A percentile compares a stretch with the other conserved stretches of the same genome.
These are phyloP conservation scores for Oligia strigilis DNA, from an alignment of 2,888 invertebrate genomes.

Conservation along the genomic window DNA sequence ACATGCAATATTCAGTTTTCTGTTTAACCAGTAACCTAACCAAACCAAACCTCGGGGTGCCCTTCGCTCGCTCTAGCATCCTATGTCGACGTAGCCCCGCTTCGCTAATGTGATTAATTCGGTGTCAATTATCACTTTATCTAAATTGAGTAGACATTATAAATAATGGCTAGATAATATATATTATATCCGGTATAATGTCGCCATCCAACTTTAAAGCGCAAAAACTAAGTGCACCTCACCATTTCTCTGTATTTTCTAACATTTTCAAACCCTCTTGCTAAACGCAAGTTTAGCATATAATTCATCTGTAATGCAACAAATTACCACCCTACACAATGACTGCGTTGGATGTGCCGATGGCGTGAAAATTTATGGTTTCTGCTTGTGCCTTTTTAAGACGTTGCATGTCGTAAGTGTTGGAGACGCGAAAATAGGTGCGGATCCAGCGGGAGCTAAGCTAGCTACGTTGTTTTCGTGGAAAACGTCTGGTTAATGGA, in stretches of 20 bases:
- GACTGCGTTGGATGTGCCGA: slow-evolving; percentile 62
- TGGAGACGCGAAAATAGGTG: slow-evolving; percentile 55
- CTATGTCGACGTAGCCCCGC: too few relatives aligned
- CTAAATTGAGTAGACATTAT: too few relatives aligned
- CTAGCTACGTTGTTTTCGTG: slow-evolving; percentile 5
- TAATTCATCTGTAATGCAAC: slow-evolving; percentile 59
- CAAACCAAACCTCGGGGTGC: too few relatives aligned
- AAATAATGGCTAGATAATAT: too few relatives aligned
- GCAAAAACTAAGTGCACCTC: neutral
- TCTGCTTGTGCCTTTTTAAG: slow-evolving; percentile 72
- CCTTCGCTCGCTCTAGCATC: too few relatives aligned
- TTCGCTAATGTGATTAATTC: too few relatives aligned
- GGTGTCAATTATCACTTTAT: too few relatives aligned
- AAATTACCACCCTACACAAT: slow-evolving; percentile 61
- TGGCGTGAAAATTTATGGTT: slow-evolving; percentile 78
- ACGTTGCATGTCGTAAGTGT: slow-evolving; percentile 71
- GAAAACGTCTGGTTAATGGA: neutral
- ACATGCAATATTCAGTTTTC: neutral
- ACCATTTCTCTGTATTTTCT: slow-evolving; percentile 7
- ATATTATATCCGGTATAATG: neutral
- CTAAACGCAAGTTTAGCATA: slow-evolving; percentile 42
- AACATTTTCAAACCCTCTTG: slow-evolving; percentile 47
- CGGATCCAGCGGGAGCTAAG: slow-evolving; percentile 44
- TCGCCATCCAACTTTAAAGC: neutral
- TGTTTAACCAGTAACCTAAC: too few relatives aligned